Percentiles rank a stretch among this genome's conserved stretches.
Conservation (phyloP, 1,140 invertebrate species). For the Ephestia elutella region DNA sequence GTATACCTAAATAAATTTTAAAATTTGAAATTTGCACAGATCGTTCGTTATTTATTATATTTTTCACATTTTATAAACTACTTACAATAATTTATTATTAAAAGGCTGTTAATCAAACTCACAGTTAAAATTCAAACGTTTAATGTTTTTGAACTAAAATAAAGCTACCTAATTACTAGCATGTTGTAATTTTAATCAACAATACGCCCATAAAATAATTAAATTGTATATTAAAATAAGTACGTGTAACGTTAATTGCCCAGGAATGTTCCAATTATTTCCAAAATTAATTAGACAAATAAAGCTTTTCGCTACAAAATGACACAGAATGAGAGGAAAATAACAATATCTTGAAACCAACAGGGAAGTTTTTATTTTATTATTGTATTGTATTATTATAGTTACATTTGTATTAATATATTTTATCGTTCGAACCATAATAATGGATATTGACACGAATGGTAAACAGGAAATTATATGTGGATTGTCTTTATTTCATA, state of each 20-base stretch:
- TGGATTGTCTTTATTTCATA: neutral
- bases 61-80: too few relatives aligned
- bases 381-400: neutral
- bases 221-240: too few relatives aligned
- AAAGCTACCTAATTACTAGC: too few relatives aligned
- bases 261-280: slow-evolving; percentile 23
- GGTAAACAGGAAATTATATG: neutral
- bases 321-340: slow-evolving; percentile 38
- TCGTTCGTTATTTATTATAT: too few relatives aligned
- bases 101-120: too few relatives aligned
- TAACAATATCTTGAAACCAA: slow-evolving; percentile 20
- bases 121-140: too few relatives aligned
- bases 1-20: too few relatives aligned
- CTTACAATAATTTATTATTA: too few relatives aligned
- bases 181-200: too few relatives aligned
- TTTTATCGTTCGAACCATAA: neutral
- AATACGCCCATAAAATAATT: too few relatives aligned
- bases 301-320: neutral
- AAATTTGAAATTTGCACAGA: too few relatives aligned
- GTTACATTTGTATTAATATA: neutral
- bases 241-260: slow-evolving; percentile 30
- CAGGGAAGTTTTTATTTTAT: neutral
- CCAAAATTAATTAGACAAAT: slow-evolving; percentile 9
- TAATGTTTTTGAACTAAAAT: too few relatives aligned
- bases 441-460: neutral